These are phyloP conservation scores for Mormyrus lacerda DNA, from an alignment of 2,113 vertebrate species.

Conservation along the genomic window DNA sequence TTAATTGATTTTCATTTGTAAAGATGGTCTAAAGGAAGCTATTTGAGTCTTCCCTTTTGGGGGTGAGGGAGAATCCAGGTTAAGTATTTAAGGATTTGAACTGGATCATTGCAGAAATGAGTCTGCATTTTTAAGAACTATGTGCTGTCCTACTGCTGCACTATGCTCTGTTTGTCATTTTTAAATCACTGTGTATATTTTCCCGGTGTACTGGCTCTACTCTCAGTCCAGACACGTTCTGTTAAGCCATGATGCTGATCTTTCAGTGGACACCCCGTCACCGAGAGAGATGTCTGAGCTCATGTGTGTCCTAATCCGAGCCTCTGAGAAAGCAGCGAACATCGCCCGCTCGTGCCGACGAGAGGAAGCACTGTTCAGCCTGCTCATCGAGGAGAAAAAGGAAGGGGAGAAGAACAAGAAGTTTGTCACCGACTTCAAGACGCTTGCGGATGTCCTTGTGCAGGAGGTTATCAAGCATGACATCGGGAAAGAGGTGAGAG, in stretches of 20 bases:
- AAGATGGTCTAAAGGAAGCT: background rate
- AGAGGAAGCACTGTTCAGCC: slow-evolving; percentile 33
- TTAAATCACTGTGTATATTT: background rate
- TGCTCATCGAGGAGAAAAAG: slow-evolving; percentile 37
- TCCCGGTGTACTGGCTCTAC: background rate
- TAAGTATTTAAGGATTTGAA: background rate
- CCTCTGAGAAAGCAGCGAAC: slow-evolving; percentile 37
- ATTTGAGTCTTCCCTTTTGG: background rate
- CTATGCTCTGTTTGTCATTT: background rate
- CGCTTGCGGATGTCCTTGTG: slow-evolving; percentile 37
- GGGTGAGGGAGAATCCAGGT: background rate
- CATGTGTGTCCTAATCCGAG: slow-evolving; percentile 26
- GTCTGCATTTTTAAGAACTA: background rate
- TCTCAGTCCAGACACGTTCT: background rate
- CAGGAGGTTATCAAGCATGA: slow-evolving; percentile 42
- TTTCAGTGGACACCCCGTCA: background rate
- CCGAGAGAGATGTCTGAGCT: slow-evolving; percentile 25
- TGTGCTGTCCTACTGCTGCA: background rate
- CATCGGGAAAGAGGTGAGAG: slow-evolving; percentile 32
- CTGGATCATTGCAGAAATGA: background rate
- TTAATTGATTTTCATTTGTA: background rate
- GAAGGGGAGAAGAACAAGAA: slow-evolving; percentile 32
- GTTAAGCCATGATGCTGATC: background rate
- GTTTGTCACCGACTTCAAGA: slow-evolving; percentile 40
- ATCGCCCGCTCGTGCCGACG: slow-evolving; percentile 34